Evolutionary conservation across 2,113 vertebrate genomes (phyloP), one percentile per base, ranked within the genome.

Genomic region (Kobus ellipsiprymnus): DNA sequence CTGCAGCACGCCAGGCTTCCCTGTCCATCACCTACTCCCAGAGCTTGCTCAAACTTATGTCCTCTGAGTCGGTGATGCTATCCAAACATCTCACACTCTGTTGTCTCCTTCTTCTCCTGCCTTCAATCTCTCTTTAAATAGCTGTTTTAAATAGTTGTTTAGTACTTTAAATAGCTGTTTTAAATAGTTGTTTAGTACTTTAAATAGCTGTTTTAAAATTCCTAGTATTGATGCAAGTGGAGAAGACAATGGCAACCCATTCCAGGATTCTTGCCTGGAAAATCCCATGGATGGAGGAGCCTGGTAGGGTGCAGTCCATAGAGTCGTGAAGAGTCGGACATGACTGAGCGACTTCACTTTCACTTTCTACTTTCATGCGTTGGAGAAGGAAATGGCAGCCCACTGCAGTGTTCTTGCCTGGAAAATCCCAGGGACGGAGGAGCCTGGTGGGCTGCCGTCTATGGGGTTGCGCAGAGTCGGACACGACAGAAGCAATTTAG

Each of bases 391-490:
- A 62, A 62, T 14, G 29, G 29, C 59, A 15, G 14, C 59, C 59
- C 29, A 30, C 29, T 30, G 2, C 59, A 30, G 12, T 60, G 5
- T 30, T 62, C 59, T 62, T 62, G 59, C 59, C 59, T 15, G 2
- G 59, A 60, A 27, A 60, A 15, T 60, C 29, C 59, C 59, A 62
- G 29, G 29, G 59, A 62, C 0, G 1, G 59, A 4, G 27, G 13
- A 62, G 59, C 27, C 59, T 62, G 29, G 2, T 30, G 59, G 59
- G 29, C 29, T 62, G 59, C 59, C 0, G 6, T 62, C 59, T 62
- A 30, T 15, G 13, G 59, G 59, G 6, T 15, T 0, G 2, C 6
- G 0, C 29, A 30, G 59, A 7, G 59, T 62, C 0, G 2, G 13
- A 15, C 12, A 62, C 2, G 29, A 62, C 29, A 3, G 59, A 62